These are phyloP conservation scores for Therioaphis trifolii DNA, from an alignment of 2,888 invertebrate species.

Conservation along the genomic window DNA sequence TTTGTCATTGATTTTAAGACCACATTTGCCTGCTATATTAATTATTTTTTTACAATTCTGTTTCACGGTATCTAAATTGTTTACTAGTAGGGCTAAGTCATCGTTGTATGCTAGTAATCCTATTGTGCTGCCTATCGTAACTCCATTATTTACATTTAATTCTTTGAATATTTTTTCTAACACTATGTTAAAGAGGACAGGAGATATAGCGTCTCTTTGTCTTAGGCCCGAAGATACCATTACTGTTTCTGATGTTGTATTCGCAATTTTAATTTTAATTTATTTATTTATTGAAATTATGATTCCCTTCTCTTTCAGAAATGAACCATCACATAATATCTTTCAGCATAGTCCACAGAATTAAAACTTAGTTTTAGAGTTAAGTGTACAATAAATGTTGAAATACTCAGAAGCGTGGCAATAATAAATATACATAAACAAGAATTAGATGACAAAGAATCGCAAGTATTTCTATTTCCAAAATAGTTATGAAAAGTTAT, in stretches of 20 bases:
- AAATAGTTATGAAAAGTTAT: too few species aligned
- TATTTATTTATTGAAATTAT: too few species aligned
- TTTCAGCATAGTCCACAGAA: too few species aligned
- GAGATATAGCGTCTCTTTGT: constrained; percentile 58
- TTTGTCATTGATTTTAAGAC: constrained; percentile 57
- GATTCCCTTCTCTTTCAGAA: too few species aligned
- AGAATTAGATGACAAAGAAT: too few species aligned
- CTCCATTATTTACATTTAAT: constrained; percentile 36
- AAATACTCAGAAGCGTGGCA: too few species aligned
- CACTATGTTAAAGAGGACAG: constrained; percentile 47
- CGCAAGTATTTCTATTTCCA: too few species aligned
- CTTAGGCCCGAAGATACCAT: constrained; percentile 42
- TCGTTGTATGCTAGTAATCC: constrained; percentile 48
- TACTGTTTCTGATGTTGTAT: constrained; percentile 27
- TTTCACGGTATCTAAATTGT: constrained; percentile 50
- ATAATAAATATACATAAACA: too few species aligned
- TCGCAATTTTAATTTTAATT: constrained; percentile 56
- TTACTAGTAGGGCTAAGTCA: constrained; percentile 42
- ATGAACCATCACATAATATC: too few species aligned
- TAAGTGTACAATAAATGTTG: too few species aligned
- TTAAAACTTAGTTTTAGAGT: too few species aligned
- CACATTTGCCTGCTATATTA: constrained; percentile 28
- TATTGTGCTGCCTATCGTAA: constrained; percentile 36
- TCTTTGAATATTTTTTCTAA: constrained; percentile 54
- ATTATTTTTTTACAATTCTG: constrained; percentile 46